Conservation (phyloP, 2,888 invertebrate species). For the Stramonita haemastoma region DNA sequence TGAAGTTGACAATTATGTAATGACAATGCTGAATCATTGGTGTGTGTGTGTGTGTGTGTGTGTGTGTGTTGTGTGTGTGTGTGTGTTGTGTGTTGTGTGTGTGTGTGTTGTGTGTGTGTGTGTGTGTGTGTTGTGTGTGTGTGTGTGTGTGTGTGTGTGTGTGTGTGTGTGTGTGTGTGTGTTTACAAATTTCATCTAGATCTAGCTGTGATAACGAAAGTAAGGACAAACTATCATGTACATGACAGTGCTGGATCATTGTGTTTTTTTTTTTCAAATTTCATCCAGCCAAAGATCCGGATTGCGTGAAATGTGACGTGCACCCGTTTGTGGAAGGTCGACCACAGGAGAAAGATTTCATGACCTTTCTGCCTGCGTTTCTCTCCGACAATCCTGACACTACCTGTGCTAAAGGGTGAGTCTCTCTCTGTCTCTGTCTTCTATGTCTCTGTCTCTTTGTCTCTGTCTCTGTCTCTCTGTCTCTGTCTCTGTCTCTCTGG, state of each 20-base stretch:
- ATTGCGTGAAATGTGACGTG: conserved; percentile 60
- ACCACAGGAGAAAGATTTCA: conserved; percentile 75
- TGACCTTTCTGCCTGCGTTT: conserved; percentile 47
- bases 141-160: background rate
- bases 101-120: background rate
- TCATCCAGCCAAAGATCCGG: background rate
- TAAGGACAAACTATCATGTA: too few species aligned
- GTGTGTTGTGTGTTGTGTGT: background rate
- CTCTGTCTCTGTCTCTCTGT: too few species aligned
- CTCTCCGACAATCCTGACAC: background rate
- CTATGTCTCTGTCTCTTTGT: too few species aligned
- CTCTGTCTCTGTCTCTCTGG: too few species aligned
- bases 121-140: background rate
- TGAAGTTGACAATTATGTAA: too few species aligned
- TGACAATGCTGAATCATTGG: too few species aligned
- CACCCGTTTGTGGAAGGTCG: conserved; percentile 58
- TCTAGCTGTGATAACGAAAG: too few species aligned
- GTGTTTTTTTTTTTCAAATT: background rate
- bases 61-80: background rate
- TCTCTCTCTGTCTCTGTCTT: too few species aligned
- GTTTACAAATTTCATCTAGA: too few species aligned
- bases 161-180: background rate
- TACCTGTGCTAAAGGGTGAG: background rate
- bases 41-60: background rate
- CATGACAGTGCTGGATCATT: too few species aligned